These are phyloP conservation scores for Cephonodes hylas DNA, from an alignment of 2,888 invertebrate species.

Conservation along the genomic window DNA sequence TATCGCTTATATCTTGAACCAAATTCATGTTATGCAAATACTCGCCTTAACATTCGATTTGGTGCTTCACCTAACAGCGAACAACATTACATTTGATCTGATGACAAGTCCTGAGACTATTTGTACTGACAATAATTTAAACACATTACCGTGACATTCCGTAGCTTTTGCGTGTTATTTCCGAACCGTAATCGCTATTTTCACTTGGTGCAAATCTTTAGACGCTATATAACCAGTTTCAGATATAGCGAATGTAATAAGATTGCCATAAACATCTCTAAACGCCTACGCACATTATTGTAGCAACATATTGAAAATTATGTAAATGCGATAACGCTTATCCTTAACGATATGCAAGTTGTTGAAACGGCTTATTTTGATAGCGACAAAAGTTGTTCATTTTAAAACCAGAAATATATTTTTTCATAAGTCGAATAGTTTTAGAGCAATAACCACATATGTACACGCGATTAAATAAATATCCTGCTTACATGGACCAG, in stretches of 20 bases:
- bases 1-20: conserved; percentile 3
- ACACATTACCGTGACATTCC: background rate
- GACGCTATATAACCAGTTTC: no score
- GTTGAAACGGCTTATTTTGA: background rate
- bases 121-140: background rate
- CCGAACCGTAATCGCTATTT: background rate
- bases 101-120: background rate
- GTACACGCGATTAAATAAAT: no score
- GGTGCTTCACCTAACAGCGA: background rate
- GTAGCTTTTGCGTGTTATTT: background rate
- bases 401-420: background rate
- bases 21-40: conserved; percentile 8
- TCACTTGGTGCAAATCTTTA: background rate
- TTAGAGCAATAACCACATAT: no score
- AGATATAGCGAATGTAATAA: no score
- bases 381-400: background rate
- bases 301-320: background rate
- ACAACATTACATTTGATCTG: background rate
- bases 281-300: background rate
- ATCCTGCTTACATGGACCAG: no score
- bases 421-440: background rate
- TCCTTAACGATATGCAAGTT: background rate
- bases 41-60: background rate
- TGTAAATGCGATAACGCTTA: background rate
- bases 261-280: no score